phyloP scores from a whole-genome alignment of 2,797 vertebrate genomes.

The Acanthis flammea region DNA sequence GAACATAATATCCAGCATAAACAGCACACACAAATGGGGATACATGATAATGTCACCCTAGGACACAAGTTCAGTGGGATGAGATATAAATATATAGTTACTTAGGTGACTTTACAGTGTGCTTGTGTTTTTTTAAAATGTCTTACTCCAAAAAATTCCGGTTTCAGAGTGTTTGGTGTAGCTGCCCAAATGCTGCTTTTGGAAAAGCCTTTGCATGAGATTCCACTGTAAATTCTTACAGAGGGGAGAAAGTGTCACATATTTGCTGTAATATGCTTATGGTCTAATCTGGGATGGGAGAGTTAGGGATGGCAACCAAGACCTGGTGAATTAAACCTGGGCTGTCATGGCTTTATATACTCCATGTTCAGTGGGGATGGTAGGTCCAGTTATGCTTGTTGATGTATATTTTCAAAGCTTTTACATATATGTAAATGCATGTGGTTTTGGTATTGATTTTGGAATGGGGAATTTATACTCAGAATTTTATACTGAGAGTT shows the following conservation, averaged over 20 bases:
- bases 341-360: not conserved
- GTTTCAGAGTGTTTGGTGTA: not conserved
- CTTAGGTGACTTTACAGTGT: not conserved
- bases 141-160: not conserved
- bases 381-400: not conserved
- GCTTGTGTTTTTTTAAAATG: not conserved
- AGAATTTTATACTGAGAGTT: not conserved
- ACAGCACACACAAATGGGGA: no score
- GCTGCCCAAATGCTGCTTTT: not conserved
- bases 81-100: not conserved
- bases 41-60: no score
- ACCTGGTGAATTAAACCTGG: not conserved
- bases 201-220: not conserved
- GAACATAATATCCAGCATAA: no score
- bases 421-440: not conserved
- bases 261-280: not conserved
- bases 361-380: not conserved
- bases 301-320: not conserved
- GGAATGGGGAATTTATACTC: not conserved
- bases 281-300: not conserved
- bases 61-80: not conserved
- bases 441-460: not conserved
- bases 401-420: not conserved
- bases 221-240: not conserved
- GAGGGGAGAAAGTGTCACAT: not conserved